Conservation (phyloP, 2,888 invertebrate species). For the Palloptera scutellata region DNA sequence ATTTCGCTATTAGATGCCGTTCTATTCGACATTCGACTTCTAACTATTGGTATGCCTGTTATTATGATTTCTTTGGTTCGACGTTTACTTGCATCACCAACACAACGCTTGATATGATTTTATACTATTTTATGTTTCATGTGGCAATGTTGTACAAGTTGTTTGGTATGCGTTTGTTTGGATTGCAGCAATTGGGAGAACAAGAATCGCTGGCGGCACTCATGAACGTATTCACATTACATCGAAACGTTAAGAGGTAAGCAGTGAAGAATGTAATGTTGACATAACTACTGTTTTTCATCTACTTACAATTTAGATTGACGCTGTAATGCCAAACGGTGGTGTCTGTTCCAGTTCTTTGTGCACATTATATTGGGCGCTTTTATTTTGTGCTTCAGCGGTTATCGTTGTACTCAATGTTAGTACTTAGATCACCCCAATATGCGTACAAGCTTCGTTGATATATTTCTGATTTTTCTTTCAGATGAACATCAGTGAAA, state of each 20-base stretch:
- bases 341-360: constrained; percentile 48
- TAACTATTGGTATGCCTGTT: constrained; percentile 47
- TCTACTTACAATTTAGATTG: constrained; percentile 21
- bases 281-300: neutral
- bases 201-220: constrained; percentile 4
- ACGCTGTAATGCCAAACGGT: constrained; percentile 41
- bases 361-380: constrained; percentile 53
- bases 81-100: constrained; percentile 45
- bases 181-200: constrained; percentile 26
- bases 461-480: neutral
- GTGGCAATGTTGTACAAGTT: constrained; percentile 47
- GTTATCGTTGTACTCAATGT: constrained; percentile 49
- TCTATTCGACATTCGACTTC: constrained; percentile 48
- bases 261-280: neutral
- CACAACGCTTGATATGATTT: constrained; percentile 48
- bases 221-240: constrained; percentile 28
- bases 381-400: constrained; percentile 53
- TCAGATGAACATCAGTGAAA: constrained; percentile 41
- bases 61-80: constrained; percentile 48
- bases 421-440: constrained; percentile 5
- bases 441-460: neutral
- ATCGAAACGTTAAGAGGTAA: constrained; percentile 30
- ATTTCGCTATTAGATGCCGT: constrained; percentile 53
- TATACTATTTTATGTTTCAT: constrained; percentile 54
- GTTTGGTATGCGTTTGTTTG: constrained; percentile 45